Conservation (phyloP, 2,113 vertebrate species). For the Hippolais icterina region DNA sequence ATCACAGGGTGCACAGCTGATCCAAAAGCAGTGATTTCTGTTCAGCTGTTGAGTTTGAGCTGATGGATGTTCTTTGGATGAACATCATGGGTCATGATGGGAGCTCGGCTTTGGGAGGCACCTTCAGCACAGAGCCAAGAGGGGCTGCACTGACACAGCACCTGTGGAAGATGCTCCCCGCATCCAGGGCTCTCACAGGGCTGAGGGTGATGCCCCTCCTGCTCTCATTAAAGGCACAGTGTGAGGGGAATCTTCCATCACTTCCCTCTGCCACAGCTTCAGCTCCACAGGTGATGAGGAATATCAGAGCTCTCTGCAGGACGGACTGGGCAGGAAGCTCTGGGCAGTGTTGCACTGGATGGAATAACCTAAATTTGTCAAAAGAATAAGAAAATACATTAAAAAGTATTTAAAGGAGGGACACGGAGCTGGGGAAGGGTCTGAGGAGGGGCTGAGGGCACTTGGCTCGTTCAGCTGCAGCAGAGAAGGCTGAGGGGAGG, state of each 20-base stretch:
- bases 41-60: neutral
- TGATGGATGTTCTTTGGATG: neutral
- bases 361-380: neutral
- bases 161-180: neutral
- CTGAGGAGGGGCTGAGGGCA: neutral
- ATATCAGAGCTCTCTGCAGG: neutral
- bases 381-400: neutral
- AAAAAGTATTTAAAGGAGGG: neutral
- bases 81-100: accelerated
- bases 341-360: neutral
- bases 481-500: neutral
- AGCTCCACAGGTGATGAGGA: neutral
- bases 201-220: accelerated
- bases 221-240: neutral
- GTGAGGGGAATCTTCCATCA: accelerated
- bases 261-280: neutral
- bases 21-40: neutral
- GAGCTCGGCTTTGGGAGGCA: neutral
- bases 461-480: neutral
- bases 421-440: neutral
- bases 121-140: neutral
- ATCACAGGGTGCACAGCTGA: neutral
- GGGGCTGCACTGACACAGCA: neutral
- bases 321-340: neutral
- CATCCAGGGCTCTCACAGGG: neutral